A percentile compares a stretch with the other conserved stretches of the same genome.
Evolutionary conservation across 2,113 vertebrate genomes (phyloP).

Genomic region (Cynopterus brachyotis): DNA sequence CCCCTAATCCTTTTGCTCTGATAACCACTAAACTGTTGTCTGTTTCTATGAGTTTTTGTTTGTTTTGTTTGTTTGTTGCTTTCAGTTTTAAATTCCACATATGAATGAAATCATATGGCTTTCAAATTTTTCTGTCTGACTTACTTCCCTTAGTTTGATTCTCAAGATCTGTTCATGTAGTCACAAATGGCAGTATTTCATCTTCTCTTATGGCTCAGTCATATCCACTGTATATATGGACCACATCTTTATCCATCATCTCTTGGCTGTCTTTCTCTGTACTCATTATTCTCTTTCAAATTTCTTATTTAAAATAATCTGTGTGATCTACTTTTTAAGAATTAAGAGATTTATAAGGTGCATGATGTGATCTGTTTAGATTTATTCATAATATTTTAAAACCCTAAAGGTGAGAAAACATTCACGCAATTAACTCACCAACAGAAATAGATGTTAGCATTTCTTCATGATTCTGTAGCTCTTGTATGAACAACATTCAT

Average conservation of each 20-base stretch:
- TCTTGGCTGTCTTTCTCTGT: not conserved
- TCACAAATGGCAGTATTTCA: not conserved
- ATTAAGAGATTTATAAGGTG: not conserved
- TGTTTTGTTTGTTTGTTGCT: too few relatives aligned
- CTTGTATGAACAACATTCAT: not conserved
- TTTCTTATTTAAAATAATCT: not conserved
- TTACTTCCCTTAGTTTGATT: too few relatives aligned
- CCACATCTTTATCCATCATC: too few relatives aligned
- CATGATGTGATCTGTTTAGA: not conserved
- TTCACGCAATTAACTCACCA: not conserved
- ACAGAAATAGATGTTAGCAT: not conserved
- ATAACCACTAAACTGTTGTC: too few relatives aligned
- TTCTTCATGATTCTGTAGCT: not conserved
- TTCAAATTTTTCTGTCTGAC: too few relatives aligned
- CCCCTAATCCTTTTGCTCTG: fast-evolving
- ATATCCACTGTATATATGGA: too few relatives aligned
- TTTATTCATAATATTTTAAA: not conserved
- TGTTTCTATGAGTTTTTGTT: too few relatives aligned
- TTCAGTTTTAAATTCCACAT: too few relatives aligned
- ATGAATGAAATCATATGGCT: too few relatives aligned
- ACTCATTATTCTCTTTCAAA: not conserved
- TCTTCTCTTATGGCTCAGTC: too few relatives aligned
- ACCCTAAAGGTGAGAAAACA: not conserved
- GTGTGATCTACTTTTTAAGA: not conserved
- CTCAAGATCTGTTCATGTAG: too few relatives aligned